Conservation (phyloP, 2,113 vertebrate genomes). For the Nerophis lumbriciformis region DNA sequence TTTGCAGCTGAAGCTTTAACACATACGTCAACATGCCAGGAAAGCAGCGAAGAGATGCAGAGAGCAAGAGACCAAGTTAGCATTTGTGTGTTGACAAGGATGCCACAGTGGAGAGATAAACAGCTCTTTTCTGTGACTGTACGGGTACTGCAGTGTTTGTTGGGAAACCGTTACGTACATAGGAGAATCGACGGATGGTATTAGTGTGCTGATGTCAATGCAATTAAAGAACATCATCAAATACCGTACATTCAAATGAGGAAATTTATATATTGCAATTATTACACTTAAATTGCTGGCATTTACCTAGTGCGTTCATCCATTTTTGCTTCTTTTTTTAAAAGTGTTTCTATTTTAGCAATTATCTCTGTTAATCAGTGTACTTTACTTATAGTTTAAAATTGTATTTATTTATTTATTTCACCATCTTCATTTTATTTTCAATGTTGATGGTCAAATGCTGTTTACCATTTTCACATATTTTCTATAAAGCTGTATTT, state of each 20-base stretch:
- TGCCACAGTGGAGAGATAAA: constrained; percentile 53
- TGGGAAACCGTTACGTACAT: constrained; percentile 57
- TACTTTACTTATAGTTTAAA: too few species aligned
- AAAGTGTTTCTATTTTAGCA: too few species aligned
- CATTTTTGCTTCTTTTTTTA: too few species aligned
- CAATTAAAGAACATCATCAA: constrained; percentile 39
- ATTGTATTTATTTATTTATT: too few species aligned
- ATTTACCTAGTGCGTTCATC: not conserved
- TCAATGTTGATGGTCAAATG: too few species aligned
- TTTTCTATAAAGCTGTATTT: too few species aligned
- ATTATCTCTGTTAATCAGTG: too few species aligned
- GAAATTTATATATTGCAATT: not conserved
- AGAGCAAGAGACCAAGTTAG: constrained; percentile 3
- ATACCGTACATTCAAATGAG: constrained; percentile 13
- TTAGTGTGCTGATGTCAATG: constrained; percentile 37
- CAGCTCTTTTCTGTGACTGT: constrained; percentile 44
- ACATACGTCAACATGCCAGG: constrained; percentile 8
- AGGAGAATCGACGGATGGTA: constrained; percentile 33
- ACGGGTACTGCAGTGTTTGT: constrained; percentile 32
- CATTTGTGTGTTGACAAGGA: constrained; percentile 46
- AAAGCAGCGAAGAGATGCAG: constrained; percentile 11
- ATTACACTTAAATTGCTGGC: not conserved
- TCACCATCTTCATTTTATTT: too few species aligned
- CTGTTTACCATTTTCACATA: too few species aligned
- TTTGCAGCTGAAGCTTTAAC: constrained; percentile 5